These are phyloP conservation scores for Steinernema carpocapsae DNA, from an alignment of 2,888 invertebrate species.

Conservation along the genomic window DNA sequence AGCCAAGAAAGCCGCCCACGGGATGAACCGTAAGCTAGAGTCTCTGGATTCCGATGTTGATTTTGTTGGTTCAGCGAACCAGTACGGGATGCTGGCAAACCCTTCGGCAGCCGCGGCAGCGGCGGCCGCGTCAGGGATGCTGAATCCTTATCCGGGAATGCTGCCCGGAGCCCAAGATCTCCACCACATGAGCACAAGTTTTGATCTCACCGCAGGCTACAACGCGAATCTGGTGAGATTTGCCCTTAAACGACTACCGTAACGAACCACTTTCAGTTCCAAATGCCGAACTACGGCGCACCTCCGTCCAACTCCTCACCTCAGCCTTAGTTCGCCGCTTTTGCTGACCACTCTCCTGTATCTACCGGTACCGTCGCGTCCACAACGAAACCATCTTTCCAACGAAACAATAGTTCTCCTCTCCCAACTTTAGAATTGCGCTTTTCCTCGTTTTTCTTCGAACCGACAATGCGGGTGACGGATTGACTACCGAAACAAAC, in stretches of 20 bases:
- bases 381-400: conserved; percentile 6
- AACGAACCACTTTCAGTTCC: conserved; percentile 39
- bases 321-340: conserved; percentile 1
- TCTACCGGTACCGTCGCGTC: conserved; percentile 33
- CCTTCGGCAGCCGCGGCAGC: conserved; percentile 41
- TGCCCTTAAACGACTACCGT: no score
- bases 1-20: conserved; percentile 83
- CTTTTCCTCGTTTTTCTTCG: conserved; percentile 1
- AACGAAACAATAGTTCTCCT: not conserved
- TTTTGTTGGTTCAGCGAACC: conserved; percentile 40
- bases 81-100: conserved; percentile 49
- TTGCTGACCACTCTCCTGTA: not conserved
- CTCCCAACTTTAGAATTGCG: conserved; percentile 2
- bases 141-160: conserved; percentile 52
- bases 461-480: conserved; percentile 30
- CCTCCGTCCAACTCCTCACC: conserved; percentile 42
- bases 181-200: conserved; percentile 42
- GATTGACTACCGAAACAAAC: conserved; percentile 15
- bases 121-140: conserved; percentile 46
- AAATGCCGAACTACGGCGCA: conserved; percentile 41
- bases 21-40: conserved; percentile 46
- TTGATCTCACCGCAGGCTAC: conserved; percentile 43
- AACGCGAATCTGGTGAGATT: conserved; percentile 42
- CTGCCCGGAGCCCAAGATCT: conserved; percentile 40
- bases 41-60: not conserved